Base-by-base conservation (phyloP, 1,140 invertebrate species). In the Rhagoletis pomonella region DNA sequence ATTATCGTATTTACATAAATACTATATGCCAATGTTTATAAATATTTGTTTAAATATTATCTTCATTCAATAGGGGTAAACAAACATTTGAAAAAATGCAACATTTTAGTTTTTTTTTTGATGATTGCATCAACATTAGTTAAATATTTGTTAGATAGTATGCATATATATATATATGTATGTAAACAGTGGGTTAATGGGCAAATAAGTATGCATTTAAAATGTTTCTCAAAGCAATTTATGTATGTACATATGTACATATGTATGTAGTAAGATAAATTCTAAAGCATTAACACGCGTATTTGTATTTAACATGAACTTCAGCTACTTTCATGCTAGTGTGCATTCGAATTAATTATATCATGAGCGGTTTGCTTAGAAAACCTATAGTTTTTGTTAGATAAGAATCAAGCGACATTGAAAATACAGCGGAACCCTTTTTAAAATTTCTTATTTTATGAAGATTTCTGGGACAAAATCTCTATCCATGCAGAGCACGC, bases 1-100 rank as follows among this genome's bases (percentile, higher is more conserved):
- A 73, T 73, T 73, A 73, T 6, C 67, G 14, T 47, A 73, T 73
- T 69, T 73, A 47, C 17, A 42, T 55, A n/a, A n/a, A n/a, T n/a
- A 55, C 50, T 7, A 2, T 2, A n/a, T 17, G 67, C n/a, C 39
- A 73, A 73, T n/a, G 44, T 73, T 73, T 42, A 39, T 29, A 29
- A 29, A 29, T 29, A 29, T 29, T 29, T 44, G 44, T 47, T 14
- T n/a, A 39, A 73, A 73, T 47, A 73, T 14, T 62, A 44, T 42
- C 0, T 7, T 5, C 7, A 39, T 67, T 42, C 12, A 42, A 39
- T 39, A 10, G 64, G 64, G 10, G 19, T 67, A 67, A 67, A 67
- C 64, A 67, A 67, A 67, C 10, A 39, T 9, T 29, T 67, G 17
- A 73, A 42, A 42, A 42, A 73, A 47, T 42, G 42, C 14, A 9